Evolutionary conservation across 2,888 invertebrate species (phyloP).

Genomic region (Trachelus tabidus): DNA sequence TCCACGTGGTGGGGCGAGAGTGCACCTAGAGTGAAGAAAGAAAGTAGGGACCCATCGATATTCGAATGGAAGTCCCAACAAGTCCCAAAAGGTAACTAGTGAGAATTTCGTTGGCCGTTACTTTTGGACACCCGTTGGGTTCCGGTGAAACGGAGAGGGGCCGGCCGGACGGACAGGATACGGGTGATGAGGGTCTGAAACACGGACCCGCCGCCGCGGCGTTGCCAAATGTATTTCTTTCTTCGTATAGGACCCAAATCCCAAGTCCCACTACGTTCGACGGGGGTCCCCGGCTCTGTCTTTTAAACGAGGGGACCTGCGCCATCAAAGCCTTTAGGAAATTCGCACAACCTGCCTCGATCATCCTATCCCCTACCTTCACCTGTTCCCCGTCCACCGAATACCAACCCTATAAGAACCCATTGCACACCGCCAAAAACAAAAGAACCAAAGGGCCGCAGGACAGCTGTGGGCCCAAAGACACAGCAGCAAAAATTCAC

Average conservation of each 20-base stretch:
- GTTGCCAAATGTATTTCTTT: constrained; percentile 24
- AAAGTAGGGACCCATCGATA: not conserved
- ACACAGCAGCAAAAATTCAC: not conserved
- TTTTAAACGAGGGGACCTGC: not conserved
- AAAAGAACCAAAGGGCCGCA: not conserved
- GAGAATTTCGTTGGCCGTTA: not conserved
- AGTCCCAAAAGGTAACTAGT: not conserved
- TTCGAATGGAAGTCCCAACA: not conserved
- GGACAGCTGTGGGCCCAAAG: not conserved
- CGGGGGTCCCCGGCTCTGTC: not conserved
- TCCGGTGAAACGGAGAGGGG: constrained; percentile 14
- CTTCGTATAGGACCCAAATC: constrained; percentile 7
- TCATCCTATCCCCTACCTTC: not conserved
- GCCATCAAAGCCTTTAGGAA: not conserved
- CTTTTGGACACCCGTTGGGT: constrained; percentile 4
- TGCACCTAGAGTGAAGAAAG: not conserved
- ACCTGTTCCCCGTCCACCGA: not conserved
- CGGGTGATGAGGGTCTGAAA: constrained; percentile 23
- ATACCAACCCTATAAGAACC: not conserved
- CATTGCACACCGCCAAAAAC: not conserved
- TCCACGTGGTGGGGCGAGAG: not conserved
- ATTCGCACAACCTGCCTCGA: not conserved
- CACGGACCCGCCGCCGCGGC: constrained; percentile 19
- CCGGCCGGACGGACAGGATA: constrained; percentile 22
- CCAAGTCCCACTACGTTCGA: not conserved